A percentile compares a stretch with the other conserved stretches of the same genome.
Conservation (phyloP, 2,888 invertebrate species). For the Acanthoscelides obtectus region DNA sequence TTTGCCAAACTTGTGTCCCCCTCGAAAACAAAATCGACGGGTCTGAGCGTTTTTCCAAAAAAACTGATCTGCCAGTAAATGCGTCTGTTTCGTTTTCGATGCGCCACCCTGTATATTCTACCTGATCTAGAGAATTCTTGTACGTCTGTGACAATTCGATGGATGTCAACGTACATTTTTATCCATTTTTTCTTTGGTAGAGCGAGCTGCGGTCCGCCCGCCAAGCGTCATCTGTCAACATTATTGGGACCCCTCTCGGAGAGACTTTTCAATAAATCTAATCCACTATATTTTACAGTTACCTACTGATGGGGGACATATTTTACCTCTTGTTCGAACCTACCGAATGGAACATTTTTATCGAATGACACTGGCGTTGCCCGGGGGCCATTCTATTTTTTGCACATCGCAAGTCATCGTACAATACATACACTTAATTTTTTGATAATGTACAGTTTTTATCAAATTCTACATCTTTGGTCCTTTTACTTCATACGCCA, state of each 20-base stretch:
- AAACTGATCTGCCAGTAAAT: no score
- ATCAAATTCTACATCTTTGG: no score
- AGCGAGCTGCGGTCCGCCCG: conserved; percentile 8
- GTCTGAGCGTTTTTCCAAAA: no score
- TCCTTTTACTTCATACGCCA: no score
- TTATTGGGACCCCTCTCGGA: conserved; percentile 27
- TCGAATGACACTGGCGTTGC: background rate
- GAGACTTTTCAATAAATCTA: conserved; percentile 35
- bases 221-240: conserved; percentile 33
- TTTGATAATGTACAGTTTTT: no score
- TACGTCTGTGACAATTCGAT: background rate
- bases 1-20: no score
- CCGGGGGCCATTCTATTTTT: background rate
- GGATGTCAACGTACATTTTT: background rate
- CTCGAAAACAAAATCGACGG: no score
- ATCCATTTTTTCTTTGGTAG: background rate
- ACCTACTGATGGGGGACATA: conserved; percentile 28
- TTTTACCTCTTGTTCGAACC: conserved; percentile 22
- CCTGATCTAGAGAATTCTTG: background rate
- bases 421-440: no score
- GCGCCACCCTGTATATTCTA: no score
- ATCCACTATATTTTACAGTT: conserved; percentile 33
- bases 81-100: no score
- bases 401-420: no score
- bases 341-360: background rate